Evolutionary conservation across 2,888 invertebrate species (phyloP), one percentile per base, ranked within the genome.

Genomic region (Heliconius cydno): DNA sequence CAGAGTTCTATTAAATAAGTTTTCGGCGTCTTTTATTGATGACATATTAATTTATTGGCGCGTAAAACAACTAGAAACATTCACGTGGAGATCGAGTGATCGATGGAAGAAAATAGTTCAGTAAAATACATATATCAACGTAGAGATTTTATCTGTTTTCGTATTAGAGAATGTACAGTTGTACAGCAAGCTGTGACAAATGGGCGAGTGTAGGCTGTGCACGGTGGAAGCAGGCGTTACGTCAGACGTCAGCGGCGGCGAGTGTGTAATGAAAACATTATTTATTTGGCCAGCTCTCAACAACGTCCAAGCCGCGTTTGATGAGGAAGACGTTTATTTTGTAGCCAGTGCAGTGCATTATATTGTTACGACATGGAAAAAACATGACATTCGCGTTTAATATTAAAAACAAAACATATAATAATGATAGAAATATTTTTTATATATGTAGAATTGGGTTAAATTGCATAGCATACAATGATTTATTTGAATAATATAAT

Each of bases 241-340:
- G 76, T 76, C 76, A 79, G 76, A 66, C 38, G 79, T 72, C 71
- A 57, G 46, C 66, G 67, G 38, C 67, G 78, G 65, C 77, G 41
- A 74, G 73, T 41, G 34, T 28, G 73, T 67, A 78, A 73, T 73
- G 74, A 78, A 73, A 78, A 78, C 73, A 74, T 74, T 73, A 78
- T 70, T 77, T 77, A 77, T 77, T 77, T 77, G 77, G 77, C 72
- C 71, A 63, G 52, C 72, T 72, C 77, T 68, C 77, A 60, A 77
- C 77, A 66, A 46, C 72, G 77, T 46, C 46, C 30, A 28, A 65
- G 77, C 71, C 65, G 63, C 34, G 65, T 77, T 77, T 41, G 71
- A 63, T 46, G 63, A 77, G 77, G 10, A 46, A 72, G 46, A 65
- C 41, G 77, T 77, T 72, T 52, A 77, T 71, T 77, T 77, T 65